Base-by-base conservation (phyloP, 1,140 invertebrate genomes). In the Brachionus calyciflorus region DNA sequence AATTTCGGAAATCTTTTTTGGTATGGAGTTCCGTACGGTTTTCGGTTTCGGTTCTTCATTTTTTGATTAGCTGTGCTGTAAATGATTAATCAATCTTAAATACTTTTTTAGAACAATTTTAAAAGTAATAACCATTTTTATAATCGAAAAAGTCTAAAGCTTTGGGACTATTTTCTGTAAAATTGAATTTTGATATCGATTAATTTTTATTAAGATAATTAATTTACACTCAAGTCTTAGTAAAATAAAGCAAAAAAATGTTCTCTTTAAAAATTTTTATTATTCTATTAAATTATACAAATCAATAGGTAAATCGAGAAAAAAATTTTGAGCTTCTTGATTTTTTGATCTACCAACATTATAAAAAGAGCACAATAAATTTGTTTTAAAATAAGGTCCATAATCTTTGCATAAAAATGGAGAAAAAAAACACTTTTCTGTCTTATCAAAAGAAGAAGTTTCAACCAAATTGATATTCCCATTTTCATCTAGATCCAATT, bases 321-420 rank as follows among this genome's bases (percentile, higher is more conserved):
- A 73, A 55, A 73, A 73, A 51, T 73, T 49, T 0, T 17, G 10
- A 17, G 69, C 44, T 40, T 73, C 69, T 14, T 48, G 26, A n/a
- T 70, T 24, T 17, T 48, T 48, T 17, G 41, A 49, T n/a, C 69
- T 17, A 14, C 69, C 69, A 19, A 55, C 19, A n/a, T 73, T 73
- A 41, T 51, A 73, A 49, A 51, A 73, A 51, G 46, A 51, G 24
- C 46, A 37, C 9, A 73, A 24, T 17, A 73, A 33, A 19, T 37
- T 73, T 40, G 69, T n/a, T 49, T 51, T 73, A 26, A 51, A 73
- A 40, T 73, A 73, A 21, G 69, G 69, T 37, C 69, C 69, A 55
- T 73, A 73, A 12, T 73, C 46, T 1, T 51, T 26, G 69, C 46
- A 51, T 14, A 73, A 33, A 33, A 21, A 55, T 3, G 69, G 69